These are phyloP conservation scores for Dynastes maya DNA, from an alignment of 2,888 invertebrate genomes.

Conservation along the genomic window DNA sequence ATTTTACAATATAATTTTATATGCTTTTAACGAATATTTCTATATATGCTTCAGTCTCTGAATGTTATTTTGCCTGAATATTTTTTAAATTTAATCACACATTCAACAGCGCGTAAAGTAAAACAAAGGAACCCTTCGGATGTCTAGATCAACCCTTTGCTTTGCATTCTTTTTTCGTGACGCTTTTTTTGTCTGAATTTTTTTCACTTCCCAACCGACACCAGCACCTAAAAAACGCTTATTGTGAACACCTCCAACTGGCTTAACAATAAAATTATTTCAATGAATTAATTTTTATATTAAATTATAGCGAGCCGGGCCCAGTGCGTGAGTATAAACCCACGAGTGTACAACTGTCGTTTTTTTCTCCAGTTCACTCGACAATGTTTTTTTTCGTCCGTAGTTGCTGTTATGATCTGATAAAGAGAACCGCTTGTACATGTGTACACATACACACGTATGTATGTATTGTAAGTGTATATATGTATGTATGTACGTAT, in stretches of 20 bases:
- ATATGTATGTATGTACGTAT: constrained; percentile 45
- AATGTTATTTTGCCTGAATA: neutral
- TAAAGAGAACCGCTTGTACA: constrained; percentile 50
- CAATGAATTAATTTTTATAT: constrained; percentile 56
- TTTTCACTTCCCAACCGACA: constrained; percentile 38
- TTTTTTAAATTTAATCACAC: constrained; percentile 26
- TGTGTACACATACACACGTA: constrained; percentile 24
- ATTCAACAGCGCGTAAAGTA: constrained; percentile 51
- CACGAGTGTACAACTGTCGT: constrained; percentile 56
- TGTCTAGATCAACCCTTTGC: constrained; percentile 56
- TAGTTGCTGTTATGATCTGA: constrained; percentile 57
- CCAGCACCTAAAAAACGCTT: constrained; percentile 39
- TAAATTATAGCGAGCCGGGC: constrained; percentile 56
- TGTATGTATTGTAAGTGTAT: neutral
- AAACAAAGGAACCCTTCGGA: constrained; percentile 59
- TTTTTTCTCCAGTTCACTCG: constrained; percentile 33
- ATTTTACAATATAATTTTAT: too few species aligned
- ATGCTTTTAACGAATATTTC: neutral
- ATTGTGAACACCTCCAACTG: constrained; percentile 50
- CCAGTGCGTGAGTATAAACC: constrained; percentile 17
- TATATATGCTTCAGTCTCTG: neutral
- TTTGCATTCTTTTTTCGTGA: constrained; percentile 54
- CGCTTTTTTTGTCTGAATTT: constrained; percentile 54
- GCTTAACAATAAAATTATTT: constrained; percentile 50
- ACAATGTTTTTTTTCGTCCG: constrained; percentile 50